phyloP scores from a whole-genome alignment of 2,888 invertebrate genomes.

The Chymomyza fuscimana region DNA sequence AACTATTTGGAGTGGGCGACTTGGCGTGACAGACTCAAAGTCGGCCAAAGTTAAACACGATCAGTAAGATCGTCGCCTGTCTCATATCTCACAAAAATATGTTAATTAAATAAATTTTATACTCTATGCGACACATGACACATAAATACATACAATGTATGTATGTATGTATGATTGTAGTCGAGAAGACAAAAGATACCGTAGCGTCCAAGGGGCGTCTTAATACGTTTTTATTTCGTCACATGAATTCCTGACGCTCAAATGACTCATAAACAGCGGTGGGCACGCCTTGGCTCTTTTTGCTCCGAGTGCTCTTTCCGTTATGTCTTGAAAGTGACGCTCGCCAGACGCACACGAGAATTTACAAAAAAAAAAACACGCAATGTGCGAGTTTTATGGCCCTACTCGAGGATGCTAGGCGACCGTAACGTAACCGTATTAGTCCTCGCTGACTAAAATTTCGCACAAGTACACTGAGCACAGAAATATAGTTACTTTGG shows the following conservation, averaged over 20 bases:
- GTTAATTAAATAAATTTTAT: conserved; percentile 51
- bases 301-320: too few species aligned
- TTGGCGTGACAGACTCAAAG: conserved; percentile 26
- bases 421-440: too few species aligned
- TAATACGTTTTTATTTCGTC: conserved; percentile 47
- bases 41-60: conserved; percentile 12
- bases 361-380: too few species aligned
- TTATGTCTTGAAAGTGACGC: too few species aligned
- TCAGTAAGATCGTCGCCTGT: conserved; percentile 7
- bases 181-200: not conserved
- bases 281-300: too few species aligned
- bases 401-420: too few species aligned
- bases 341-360: too few species aligned
- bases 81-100: conserved; percentile 39
- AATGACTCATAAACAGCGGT: conserved; percentile 59
- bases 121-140: not conserved
- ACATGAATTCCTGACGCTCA: conserved; percentile 53
- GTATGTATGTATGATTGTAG: not conserved
- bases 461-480: too few species aligned
- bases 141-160: not conserved
- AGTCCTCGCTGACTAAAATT: too few species aligned
- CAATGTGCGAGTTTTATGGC: too few species aligned
- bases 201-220: conserved; percentile 31
- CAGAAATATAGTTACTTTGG: too few species aligned
- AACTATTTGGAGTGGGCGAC: not conserved